phyloP scores from a whole-genome alignment of 2,797 vertebrate species.

The Danio kyathit region DNA sequence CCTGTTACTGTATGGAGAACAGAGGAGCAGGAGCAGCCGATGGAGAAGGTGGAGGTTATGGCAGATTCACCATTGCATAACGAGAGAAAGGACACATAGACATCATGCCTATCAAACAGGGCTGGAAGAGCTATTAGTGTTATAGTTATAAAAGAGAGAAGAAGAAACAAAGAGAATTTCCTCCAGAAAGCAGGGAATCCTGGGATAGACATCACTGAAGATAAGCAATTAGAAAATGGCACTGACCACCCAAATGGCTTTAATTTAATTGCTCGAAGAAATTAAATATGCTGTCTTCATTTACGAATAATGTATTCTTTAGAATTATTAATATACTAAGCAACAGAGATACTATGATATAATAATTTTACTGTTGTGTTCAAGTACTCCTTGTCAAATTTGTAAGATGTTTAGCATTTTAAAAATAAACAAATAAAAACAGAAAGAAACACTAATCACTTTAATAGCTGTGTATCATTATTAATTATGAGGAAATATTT shows the following conservation, averaged over 20 bases:
- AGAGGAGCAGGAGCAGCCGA: slow-evolving; percentile 73
- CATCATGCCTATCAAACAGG: slow-evolving; percentile 59
- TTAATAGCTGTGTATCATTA: too few relatives aligned
- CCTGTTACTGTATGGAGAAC: slow-evolving; percentile 80
- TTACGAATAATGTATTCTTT: neutral
- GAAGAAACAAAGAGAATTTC: slow-evolving; percentile 67
- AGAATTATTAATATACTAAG: neutral
- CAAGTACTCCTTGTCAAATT: neutral
- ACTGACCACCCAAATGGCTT: slow-evolving; percentile 83
- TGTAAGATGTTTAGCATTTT: neutral
- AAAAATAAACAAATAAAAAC: neutral
- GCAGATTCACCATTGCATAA: slow-evolving; percentile 72
- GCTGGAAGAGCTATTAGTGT: slow-evolving; percentile 50
- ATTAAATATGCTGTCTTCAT: neutral
- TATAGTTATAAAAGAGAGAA: slow-evolving; percentile 51
- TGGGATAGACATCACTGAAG: slow-evolving; percentile 63
- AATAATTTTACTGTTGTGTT: neutral
- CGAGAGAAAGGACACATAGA: slow-evolving; percentile 62
- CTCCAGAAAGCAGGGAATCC: slow-evolving; percentile 58
- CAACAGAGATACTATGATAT: neutral
- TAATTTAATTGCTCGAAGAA: slow-evolving; percentile 74
- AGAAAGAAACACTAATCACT: too few relatives aligned
- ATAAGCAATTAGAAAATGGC: slow-evolving; percentile 76
- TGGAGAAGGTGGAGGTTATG: slow-evolving; percentile 70
- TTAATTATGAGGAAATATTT: too few relatives aligned